Base-by-base conservation (phyloP, 2,797 vertebrate species). In the Limnodromus scolopaceus region DNA sequence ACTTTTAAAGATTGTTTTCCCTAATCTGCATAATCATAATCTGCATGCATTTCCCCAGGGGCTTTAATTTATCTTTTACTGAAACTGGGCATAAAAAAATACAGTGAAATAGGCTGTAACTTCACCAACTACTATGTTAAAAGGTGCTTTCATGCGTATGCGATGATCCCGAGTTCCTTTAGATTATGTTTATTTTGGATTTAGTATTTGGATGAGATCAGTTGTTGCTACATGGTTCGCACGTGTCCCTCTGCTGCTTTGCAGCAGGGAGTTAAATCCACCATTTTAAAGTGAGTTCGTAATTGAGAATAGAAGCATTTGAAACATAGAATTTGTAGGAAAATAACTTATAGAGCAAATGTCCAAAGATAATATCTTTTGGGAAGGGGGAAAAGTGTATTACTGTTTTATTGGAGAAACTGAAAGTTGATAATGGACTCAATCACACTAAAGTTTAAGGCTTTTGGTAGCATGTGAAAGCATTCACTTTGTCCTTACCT, bases 401-500 rank as follows among this genome's bases (percentile, higher is more conserved):
- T 16, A 3, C 28, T 32, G 27, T n/a, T 46, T 53, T 60, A 24
- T 11, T 71, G 10, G 49, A 60, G 57, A 64, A 65, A 76, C 9
- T n/a, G 38, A 58, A 77, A 85, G 60, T 28, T 72, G 25, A 1
- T 68, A 5, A 5, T 91, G 89, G 92, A 57, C 25, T 85, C 4
- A 1, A 64, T 61, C 18, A 54, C 3, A 1, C 25, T 48, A 30
- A 68, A 38, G 11, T 55, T 77, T 64, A 63, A 80, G 36, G 38
- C 27, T 51, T 76, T 54, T 25, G 8, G 14, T 81, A n/a, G 5
- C 64, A 27, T 55, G 17, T 72, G 39, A 66, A 85, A 64, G 9
- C 17, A 27, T 75, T 85, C 3, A 30, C 46, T 91, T 80, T 92
- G 91, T 87, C 92, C 91, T 95, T 92, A 92, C 25, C 22, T 97